These are phyloP conservation scores for Teinopalpus imperialis DNA, from an alignment of 2,888 invertebrate genomes.

Conservation along the genomic window DNA sequence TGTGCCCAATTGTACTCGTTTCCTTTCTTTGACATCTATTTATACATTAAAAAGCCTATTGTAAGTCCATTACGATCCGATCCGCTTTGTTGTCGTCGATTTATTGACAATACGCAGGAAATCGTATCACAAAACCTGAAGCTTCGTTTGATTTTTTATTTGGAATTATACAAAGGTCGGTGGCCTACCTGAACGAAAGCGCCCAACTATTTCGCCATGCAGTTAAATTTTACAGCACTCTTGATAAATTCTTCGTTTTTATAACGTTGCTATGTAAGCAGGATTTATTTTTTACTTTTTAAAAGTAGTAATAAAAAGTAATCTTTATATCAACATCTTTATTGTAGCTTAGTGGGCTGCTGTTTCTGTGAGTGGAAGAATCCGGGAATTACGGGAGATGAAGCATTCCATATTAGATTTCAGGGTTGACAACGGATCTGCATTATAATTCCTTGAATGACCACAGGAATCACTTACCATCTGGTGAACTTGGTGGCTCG, in stretches of 20 bases:
- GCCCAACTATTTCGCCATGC: constrained; percentile 9
- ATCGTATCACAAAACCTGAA: constrained; percentile 23
- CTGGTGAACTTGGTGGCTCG: no score
- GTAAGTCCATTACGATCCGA: constrained; percentile 23
- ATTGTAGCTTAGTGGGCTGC: no score
- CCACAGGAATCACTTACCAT: no score
- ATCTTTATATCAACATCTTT: no score
- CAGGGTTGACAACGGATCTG: no score
- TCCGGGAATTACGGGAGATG: no score
- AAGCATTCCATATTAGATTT: no score
- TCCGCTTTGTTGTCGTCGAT: constrained; percentile 27
- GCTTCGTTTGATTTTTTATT: constrained; percentile 17
- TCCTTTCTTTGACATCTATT: constrained; percentile 21
- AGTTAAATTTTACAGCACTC: constrained; percentile 13
- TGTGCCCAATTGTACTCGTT: constrained; percentile 17
- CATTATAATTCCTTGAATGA: no score
- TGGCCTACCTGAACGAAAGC: constrained; percentile 23
- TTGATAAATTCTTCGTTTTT: constrained; percentile 9
- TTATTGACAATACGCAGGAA: constrained; percentile 26
- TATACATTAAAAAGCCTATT: constrained; percentile 24
- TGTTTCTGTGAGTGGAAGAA: no score
- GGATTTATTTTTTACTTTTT: no score
- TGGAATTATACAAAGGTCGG: constrained; percentile 20
- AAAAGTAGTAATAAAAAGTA: no score
- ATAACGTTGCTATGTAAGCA: no score